A percentile compares a stretch with the other conserved stretches of the same genome.
Evolutionary conservation across 2,888 invertebrate genomes (phyloP).

Genomic region (Aporophyla nigra): DNA sequence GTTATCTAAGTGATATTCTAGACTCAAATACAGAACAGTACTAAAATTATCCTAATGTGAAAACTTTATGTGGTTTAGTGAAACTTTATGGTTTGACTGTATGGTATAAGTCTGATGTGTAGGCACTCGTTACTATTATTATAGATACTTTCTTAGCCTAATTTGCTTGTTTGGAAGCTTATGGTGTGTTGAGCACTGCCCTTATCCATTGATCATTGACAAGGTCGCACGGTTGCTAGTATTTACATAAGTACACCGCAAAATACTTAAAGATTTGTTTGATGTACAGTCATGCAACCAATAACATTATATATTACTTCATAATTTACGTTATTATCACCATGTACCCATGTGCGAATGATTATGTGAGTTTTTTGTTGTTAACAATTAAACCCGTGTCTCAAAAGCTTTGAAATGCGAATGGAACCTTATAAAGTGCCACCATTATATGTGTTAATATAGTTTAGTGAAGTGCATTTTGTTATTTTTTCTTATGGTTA

Average conservation of each 20-base stretch:
- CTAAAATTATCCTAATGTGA: not conserved
- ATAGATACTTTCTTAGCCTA: not conserved
- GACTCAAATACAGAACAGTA: slow-evolving; percentile 5
- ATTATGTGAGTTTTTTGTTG: no score
- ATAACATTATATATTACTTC: no score
- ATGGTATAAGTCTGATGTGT: no score
- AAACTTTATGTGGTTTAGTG: no score
- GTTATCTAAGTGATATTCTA: not conserved
- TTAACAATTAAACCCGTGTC: not conserved
- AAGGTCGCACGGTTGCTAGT: no score
- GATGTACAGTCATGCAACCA: no score
- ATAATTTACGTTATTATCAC: no score
- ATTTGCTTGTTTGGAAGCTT: not conserved
- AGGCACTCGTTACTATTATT: not conserved
- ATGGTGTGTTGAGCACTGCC: not conserved
- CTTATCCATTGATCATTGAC: no score
- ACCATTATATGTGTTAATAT: not conserved
- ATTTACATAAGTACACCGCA: no score
- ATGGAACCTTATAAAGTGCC: not conserved
- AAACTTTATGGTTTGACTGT: not conserved
- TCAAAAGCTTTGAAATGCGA: not conserved
- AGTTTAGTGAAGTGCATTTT: not conserved
- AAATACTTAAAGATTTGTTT: no score
- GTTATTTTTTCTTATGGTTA: not conserved
- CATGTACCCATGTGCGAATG: no score